Evolutionary conservation across 2,113 vertebrate species (phyloP), one percentile per base, ranked within the genome.

Genomic region (Calyptomena viridis): DNA sequence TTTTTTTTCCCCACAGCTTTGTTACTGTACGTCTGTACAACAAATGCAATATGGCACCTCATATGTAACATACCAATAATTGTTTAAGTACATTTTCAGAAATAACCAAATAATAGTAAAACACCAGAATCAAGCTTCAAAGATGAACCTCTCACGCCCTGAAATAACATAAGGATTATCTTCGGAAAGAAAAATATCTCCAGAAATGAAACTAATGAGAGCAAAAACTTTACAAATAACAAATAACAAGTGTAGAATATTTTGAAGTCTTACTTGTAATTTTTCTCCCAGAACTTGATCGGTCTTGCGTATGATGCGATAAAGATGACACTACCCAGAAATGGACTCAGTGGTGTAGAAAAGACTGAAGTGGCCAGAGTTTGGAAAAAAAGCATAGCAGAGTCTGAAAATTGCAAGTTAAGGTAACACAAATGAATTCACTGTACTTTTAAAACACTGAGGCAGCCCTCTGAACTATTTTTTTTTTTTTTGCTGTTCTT

Each of bases 251-350:
- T 25, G 6, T 8, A 87, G 42, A 84, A 62, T 59, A 84, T 20
- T 87, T 55, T 67, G 18, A 81, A 81, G 19, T 80, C 99, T 99
- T 98, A 99, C 99, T 99, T 99, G 98, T 99, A 99, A 96, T 99
- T 99, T 85, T 99, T 98, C 96, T 99, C 99, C 99, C 99, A 99
- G 98, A 99, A 99, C 95, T 99, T 99, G 92, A 99, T 89, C 3
- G 99, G 99, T 78, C 99, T 98, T 47, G 98, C 99, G 2, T 99
- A 99, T 0, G 99, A 99, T 8, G 99, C 98, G 59, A 99, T 98
- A 95, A 99, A 99, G 96, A 99, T 99, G 96, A 99, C 99, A 4
- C 99, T 99, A 62, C 99, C 99, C 27, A 99, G 98, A 95, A 99
- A 99, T 0, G 99, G 99, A 94, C 99, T 99, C 93, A 99, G 94